Percentiles rank a stretch among this genome's conserved stretches.
phyloP scores from a whole-genome alignment of 2,888 invertebrate genomes.

The Hermaeophaga mercurialis region DNA sequence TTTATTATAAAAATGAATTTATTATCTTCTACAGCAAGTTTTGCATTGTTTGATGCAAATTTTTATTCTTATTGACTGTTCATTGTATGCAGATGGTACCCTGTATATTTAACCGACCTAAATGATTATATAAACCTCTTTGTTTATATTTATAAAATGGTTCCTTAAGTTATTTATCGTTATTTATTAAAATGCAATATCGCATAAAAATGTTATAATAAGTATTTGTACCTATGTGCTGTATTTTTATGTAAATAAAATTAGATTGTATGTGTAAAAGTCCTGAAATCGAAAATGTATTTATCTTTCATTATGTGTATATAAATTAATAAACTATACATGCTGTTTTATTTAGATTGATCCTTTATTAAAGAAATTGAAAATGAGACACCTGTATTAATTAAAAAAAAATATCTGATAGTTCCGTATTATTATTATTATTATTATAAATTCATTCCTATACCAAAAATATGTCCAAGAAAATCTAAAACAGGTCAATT shows the following conservation, averaged over 20 bases:
- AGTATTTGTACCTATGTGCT: slow-evolving; percentile 19
- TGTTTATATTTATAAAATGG: slow-evolving; percentile 20
- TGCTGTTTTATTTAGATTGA: not conserved
- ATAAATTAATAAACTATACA: slow-evolving; percentile 8
- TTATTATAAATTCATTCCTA: no score
- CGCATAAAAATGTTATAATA: slow-evolving; percentile 16
- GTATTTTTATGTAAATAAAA: slow-evolving; percentile 30
- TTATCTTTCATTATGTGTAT: slow-evolving; percentile 15
- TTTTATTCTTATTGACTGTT: no score
- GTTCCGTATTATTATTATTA: no score
- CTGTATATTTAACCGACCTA: not conserved
- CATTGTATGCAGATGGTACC: not conserved
- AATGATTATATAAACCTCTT: slow-evolving; percentile 9
- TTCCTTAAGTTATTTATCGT: slow-evolving; percentile 29
- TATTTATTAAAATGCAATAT: slow-evolving; percentile 16
- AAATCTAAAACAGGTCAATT: no score
- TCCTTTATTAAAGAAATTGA: no score
- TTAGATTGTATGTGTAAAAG: slow-evolving; percentile 24
- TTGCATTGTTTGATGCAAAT: not conserved
- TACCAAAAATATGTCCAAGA: no score
- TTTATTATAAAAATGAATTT: no score
- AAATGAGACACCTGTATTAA: no score
- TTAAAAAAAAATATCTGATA: no score
- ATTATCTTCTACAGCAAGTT: no score
- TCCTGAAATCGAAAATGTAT: slow-evolving; percentile 8